These are phyloP conservation scores for Aphodius granarius DNA, from an alignment of 2,888 invertebrate genomes.

Conservation along the genomic window DNA sequence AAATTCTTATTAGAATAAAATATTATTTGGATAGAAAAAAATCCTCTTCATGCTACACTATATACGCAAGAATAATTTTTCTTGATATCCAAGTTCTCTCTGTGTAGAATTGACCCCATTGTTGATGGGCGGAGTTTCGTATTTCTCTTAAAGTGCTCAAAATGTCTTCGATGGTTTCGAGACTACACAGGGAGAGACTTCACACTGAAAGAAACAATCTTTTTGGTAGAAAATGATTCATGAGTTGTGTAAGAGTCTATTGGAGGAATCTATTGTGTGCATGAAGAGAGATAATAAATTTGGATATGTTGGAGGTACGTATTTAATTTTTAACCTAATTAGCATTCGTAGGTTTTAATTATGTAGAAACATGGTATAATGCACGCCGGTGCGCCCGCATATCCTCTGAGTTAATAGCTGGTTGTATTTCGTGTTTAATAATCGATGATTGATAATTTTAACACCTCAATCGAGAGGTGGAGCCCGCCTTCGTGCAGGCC, in stretches of 20 bases:
- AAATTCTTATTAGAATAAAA: too few species aligned
- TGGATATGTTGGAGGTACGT: background rate
- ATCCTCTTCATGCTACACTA: too few species aligned
- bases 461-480: constrained; percentile 20
- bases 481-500: constrained; percentile 17
- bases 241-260: background rate
- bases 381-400: constrained; percentile 1
- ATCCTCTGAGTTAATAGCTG: background rate
- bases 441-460: constrained; percentile 26
- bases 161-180: too few species aligned
- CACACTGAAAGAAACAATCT: background rate
- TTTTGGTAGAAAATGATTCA: background rate
- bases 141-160: too few species aligned
- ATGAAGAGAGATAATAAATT: constrained; percentile 5
- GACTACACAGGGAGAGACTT: too few species aligned
- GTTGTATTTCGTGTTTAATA: constrained; percentile 13
- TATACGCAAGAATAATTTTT: too few species aligned
- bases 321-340: constrained; percentile 14
- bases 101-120: too few species aligned
- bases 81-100: too few species aligned
- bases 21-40: too few species aligned
- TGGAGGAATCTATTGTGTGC: background rate
- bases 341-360: constrained; percentile 10
- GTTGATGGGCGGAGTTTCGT: too few species aligned
- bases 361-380: background rate